Percentiles rank a stretch among this genome's conserved stretches.
These are phyloP conservation scores for Sebastes goodei DNA, from an alignment of 2,797 vertebrate species.

Conservation along the genomic window DNA sequence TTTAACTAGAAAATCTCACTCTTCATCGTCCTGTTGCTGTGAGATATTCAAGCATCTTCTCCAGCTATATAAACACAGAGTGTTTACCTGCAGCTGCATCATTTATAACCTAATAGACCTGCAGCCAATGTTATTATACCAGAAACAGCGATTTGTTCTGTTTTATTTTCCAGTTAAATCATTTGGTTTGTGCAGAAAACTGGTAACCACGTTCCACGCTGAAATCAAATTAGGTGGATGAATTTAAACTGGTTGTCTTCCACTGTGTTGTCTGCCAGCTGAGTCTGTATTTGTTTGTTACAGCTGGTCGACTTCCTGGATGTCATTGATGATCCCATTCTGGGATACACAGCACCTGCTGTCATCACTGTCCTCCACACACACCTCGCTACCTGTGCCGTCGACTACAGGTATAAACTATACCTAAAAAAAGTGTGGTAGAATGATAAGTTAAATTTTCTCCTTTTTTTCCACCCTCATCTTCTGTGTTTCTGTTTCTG, in stretches of 20 bases:
- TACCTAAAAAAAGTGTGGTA: neutral
- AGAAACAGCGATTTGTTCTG: neutral
- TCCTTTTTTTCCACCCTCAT: neutral
- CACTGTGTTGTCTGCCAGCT: neutral
- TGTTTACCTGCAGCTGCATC: neutral
- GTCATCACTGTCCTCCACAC: conserved; percentile 93
- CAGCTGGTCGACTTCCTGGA: conserved; percentile 92
- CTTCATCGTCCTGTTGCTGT: neutral
- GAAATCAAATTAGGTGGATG: neutral
- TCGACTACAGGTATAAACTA: conserved; percentile 89
- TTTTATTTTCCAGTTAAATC: conserved; percentile 6
- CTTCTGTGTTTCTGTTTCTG: neutral
- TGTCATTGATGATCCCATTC: conserved; percentile 91
- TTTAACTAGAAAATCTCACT: neutral
- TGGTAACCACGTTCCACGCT: neutral
- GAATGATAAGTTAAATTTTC: neutral
- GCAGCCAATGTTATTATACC: neutral
- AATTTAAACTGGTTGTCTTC: neutral
- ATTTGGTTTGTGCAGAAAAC: neutral
- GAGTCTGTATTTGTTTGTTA: neutral
- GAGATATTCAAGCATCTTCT: neutral
- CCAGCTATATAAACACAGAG: neutral
- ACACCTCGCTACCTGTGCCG: conserved; percentile 90
- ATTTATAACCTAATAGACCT: neutral
- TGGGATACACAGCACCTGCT: conserved; percentile 90